Base-by-base conservation (phyloP, 2,113 vertebrate species). In the Oncorhynchus clarkii region DNA sequence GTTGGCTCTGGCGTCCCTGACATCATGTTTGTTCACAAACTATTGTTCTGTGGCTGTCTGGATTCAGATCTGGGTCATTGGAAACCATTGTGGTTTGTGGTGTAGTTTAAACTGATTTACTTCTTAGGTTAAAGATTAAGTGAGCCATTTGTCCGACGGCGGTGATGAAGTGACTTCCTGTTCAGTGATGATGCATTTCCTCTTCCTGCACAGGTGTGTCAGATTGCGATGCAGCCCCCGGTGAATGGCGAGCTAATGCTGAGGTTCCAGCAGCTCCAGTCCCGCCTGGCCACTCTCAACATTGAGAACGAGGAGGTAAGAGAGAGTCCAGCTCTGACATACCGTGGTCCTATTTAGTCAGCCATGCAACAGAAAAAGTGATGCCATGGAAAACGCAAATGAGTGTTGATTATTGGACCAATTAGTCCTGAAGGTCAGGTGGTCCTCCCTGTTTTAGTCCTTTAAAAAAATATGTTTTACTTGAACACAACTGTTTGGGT, bases 281-380 rank as follows among this genome's bases (percentile, higher is more conserved):
- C 98, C 14, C 95, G 98, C 22, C 88, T 99, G 71, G 89, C 97
- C 66, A 99, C 96, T 0, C 94, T 99, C 77, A 98, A 97, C 90
- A 99, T 99, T 0, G 98, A 99, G 91, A 99, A 96, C 0, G 98
- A 99, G 81, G 98, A 99, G 97, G 98, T 99, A 87, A 66, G 62
- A 45, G 12, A 11, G 51, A 2, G 20, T 1, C 59, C 22, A 62
- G 59, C 18, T 16, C 16, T 18, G 39, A 45, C 39, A 45, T 54
- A 16, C 51, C 51, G 5, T 54, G 14, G 39, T 16, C 12, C 3
- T 54, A 18, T 54, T 54, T 18, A 18, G 51, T 3, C 12, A 2
- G 51, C 3, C 51, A 54, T 14, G 3, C 5, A 18, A 16, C 16
- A 51, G 49, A 51, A 51, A 16, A 51, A 16, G 49, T 51, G 39